Conservation (phyloP, 2,888 invertebrate species). For the Rhamnusium bicolor region DNA sequence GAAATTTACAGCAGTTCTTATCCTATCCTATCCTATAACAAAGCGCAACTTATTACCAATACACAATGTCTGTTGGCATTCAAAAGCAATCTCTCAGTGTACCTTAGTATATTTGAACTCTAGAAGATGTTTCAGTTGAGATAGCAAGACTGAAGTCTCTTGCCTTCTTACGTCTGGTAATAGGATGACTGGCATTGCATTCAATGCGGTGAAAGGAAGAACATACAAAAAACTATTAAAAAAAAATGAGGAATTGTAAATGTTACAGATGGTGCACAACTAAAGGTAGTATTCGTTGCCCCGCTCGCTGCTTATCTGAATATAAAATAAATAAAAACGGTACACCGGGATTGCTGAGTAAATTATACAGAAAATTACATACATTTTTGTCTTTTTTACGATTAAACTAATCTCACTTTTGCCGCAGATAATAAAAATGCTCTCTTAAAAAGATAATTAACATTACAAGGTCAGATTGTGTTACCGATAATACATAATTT, state of each 20-base stretch:
- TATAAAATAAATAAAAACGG: background rate
- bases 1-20: no score
- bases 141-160: background rate
- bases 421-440: background rate
- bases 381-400: background rate
- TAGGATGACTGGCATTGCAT: background rate
- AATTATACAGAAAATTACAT: background rate
- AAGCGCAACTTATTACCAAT: no score
- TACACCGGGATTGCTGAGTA: background rate
- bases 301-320: background rate
- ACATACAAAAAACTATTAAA: constrained; percentile 1
- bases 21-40: no score
- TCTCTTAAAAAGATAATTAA: constrained; percentile 1
- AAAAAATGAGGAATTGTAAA: constrained; percentile 6
- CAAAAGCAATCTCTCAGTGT: background rate
- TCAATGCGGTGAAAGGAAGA: background rate
- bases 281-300: background rate
- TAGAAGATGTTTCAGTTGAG: background rate
- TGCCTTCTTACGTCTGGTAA: background rate
- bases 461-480: background rate
- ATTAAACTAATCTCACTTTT: background rate
- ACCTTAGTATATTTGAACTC: background rate
- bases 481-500: background rate
- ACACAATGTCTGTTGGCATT: no score
- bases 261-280: constrained; percentile 1